Evolutionary conservation across 2,888 invertebrate species (phyloP), one percentile per base, ranked within the genome.

Genomic region (Meliscaeva auricollis): DNA sequence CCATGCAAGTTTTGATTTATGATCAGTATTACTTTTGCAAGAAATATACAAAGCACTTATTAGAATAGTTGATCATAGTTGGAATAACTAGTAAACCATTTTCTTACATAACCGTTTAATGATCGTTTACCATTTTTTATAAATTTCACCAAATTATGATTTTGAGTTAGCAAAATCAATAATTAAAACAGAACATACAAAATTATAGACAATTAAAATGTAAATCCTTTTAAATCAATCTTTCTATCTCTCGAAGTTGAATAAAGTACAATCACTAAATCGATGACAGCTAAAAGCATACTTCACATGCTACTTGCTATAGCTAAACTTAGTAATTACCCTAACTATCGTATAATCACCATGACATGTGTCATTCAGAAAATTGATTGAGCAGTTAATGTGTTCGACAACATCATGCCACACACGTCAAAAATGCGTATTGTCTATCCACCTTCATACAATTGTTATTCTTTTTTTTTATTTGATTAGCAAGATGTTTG

Each of bases 211-310:
- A 26, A 41, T 41, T 11, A 13, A 13, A 41, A 41, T 41, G 41
- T 13, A 13, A 41, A 13, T 41, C 13, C 4, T 41, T 41, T 41
- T 13, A 41, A 9, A 41, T 41, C 13, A 41, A 41, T 41, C 41
- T 41, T 11, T 41, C 41, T 7, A 11, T 35, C 35, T 35, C 26
- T 3, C 26, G 4, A 26, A 26, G 26, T 26, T 26, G 2, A 26
- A 26, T 26, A 26, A 26, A 26, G 4, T 26, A 26, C 26, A 26
- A 26, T 26, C 26, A 3, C 26, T 26, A 4, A 26, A 80, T 74
- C 75, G 75, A 64, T 75, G 81, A 70, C 81, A 81, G 48, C 22
- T 32, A 26, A 3, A 64, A 75, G 38, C 81, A 75, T 81, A 81
- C 70, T 38, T 75, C 80, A 81, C 80, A 72, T 32, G 56, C 41